Conservation (phyloP, 30 jellyfish, hydroid and myxozoan genomes). For the Rhopilema esculentum region DNA sequence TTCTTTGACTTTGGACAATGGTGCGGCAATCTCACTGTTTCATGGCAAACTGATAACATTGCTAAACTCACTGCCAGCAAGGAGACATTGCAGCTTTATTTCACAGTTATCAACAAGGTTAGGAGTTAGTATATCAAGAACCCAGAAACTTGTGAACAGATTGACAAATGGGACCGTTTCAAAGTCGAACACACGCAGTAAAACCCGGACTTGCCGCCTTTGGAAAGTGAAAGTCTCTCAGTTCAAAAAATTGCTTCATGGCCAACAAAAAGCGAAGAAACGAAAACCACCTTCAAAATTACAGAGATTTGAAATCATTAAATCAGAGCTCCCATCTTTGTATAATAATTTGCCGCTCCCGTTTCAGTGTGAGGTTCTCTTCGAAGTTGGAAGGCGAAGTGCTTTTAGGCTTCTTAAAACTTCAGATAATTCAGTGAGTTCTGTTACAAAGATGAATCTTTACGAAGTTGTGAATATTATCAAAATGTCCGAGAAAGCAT, state of each 20-base stretch:
- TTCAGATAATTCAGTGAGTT: slow-evolving; percentile 44
- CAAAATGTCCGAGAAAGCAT: slow-evolving; percentile 57
- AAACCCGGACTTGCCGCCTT: slow-evolving; percentile 39
- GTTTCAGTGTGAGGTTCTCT: slow-evolving; percentile 69
- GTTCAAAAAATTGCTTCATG: slow-evolving; percentile 25
- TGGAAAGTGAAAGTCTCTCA: slow-evolving; percentile 33
- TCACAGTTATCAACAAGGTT: slow-evolving; percentile 33
- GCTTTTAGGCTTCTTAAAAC: slow-evolving; percentile 12
- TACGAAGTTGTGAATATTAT: slow-evolving; percentile 68
- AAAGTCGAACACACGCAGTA: neutral
- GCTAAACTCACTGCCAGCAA: slow-evolving; percentile 37
- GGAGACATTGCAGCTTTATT: slow-evolving; percentile 55
- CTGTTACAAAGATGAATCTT: slow-evolving; percentile 48
- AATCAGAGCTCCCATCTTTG: slow-evolving; percentile 35
- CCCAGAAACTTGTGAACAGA: slow-evolving; percentile 47
- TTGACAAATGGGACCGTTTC: neutral
- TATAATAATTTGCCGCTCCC: slow-evolving; percentile 73
- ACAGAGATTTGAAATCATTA: slow-evolving; percentile 9
- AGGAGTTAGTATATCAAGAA: slow-evolving; percentile 38
- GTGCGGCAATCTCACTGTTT: slow-evolving; percentile 23
- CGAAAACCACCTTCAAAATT: neutral
- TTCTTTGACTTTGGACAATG: slow-evolving; percentile 34
- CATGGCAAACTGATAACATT: slow-evolving; percentile 32
- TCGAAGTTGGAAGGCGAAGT: slow-evolving; percentile 70
- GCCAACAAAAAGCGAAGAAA: neutral